These are phyloP conservation scores for Eupithecia inturbata DNA, from an alignment of 2,888 invertebrate genomes.

Conservation along the genomic window DNA sequence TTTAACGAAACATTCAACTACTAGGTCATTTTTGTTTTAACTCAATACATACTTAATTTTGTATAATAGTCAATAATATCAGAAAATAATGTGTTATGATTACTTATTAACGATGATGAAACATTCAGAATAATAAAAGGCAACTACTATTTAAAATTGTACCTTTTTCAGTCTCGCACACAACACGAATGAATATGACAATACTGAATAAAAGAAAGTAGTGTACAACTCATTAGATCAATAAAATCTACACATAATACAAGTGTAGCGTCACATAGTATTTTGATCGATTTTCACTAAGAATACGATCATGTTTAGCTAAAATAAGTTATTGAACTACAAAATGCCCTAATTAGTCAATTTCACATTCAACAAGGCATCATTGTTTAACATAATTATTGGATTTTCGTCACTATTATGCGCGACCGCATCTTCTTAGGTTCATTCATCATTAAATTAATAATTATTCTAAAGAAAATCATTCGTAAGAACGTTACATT, in stretches of 20 bases:
- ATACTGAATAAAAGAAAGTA: slow-evolving; percentile 79
- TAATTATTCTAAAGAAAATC: slow-evolving; percentile 82
- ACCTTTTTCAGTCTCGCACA: slow-evolving; percentile 82
- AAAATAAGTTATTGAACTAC: slow-evolving; percentile 80
- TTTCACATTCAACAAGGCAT: slow-evolving; percentile 81
- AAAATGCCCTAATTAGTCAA: slow-evolving; percentile 82
- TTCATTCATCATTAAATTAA: slow-evolving; percentile 80
- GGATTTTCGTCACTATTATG: slow-evolving; percentile 84
- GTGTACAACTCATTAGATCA: slow-evolving; percentile 59
- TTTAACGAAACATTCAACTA: slow-evolving; percentile 76
- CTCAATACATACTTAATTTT: slow-evolving; percentile 52
- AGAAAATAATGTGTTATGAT: slow-evolving; percentile 68
- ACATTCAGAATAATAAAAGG: slow-evolving; percentile 65
- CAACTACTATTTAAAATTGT: slow-evolving; percentile 71
- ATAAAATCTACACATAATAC: slow-evolving; percentile 54
- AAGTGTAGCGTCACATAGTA: slow-evolving; percentile 65
- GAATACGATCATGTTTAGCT: slow-evolving; percentile 75
- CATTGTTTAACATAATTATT: slow-evolving; percentile 80
- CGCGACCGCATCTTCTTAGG: slow-evolving; percentile 83
- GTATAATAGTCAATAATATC: slow-evolving; percentile 63
- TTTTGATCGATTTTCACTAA: slow-evolving; percentile 78
- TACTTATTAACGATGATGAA: slow-evolving; percentile 54
- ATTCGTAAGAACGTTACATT: too few relatives aligned
- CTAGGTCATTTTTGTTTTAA: slow-evolving; percentile 66
- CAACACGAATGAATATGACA: slow-evolving; percentile 78